A percentile compares a stretch with the other conserved stretches of the same genome.
Conservation (phyloP, 2,888 invertebrate species). For the Ichneumon xanthorius region DNA sequence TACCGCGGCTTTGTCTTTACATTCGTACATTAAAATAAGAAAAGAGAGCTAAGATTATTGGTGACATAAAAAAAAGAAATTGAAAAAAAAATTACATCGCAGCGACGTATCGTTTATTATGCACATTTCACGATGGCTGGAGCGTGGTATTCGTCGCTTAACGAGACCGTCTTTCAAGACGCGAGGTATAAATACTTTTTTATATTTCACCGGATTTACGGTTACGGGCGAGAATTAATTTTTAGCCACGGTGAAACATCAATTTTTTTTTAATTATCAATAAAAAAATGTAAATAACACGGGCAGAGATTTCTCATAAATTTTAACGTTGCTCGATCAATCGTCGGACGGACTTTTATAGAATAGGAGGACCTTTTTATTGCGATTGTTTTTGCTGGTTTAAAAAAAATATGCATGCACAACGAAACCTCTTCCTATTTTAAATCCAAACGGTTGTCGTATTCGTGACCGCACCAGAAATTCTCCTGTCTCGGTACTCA, state of each 20-base stretch:
- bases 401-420: too few relatives aligned
- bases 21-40: background rate
- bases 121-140: background rate
- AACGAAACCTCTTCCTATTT: background rate
- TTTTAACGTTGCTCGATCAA: background rate
- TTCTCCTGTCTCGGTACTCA: background rate
- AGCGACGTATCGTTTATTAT: background rate
- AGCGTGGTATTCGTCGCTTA: background rate
- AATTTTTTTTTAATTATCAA: background rate
- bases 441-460: background rate
- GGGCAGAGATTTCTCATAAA: background rate
- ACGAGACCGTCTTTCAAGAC: background rate
- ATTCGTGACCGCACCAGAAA: background rate
- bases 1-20: background rate
- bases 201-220: background rate
- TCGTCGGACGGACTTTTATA: background rate
- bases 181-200: conserved; percentile 8
- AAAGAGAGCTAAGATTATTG: background rate
- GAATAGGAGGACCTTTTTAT: background rate
- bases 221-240: background rate
- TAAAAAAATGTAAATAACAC: background rate
- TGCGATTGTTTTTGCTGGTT: background rate
- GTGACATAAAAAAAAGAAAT: background rate
- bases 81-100: background rate
- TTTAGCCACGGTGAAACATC: background rate